Evolutionary conservation across 2,888 invertebrate genomes (phyloP).

Genomic region (Sphaerophoria taeniata): DNA sequence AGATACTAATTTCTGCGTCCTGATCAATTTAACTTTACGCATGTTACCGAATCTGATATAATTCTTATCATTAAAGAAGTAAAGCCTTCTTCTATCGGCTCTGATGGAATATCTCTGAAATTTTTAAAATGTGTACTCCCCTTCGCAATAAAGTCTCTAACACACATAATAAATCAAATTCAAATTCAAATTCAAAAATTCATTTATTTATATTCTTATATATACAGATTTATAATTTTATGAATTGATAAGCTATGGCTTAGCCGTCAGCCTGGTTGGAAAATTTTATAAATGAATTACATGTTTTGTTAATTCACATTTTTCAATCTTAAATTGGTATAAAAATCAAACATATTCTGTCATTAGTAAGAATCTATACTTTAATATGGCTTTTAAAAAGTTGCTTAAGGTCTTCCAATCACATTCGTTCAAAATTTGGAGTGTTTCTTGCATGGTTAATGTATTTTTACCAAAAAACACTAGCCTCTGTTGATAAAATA

Average conservation of each 20-base stretch:
- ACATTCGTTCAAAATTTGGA: background rate
- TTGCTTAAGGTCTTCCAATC: background rate
- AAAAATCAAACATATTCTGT: slow-evolving; percentile 1
- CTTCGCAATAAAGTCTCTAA: no score
- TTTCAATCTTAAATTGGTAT: slow-evolving; percentile 1
- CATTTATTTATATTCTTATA: slow-evolving; percentile 2
- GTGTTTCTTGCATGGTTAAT: slow-evolving; percentile 2
- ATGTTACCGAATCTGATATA: no score
- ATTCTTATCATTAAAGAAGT: no score
- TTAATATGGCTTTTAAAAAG: slow-evolving; percentile 6
- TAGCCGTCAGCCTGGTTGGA: no score
- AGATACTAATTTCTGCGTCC: no score
- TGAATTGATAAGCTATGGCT: background rate
- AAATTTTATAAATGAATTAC: slow-evolving; percentile 9
- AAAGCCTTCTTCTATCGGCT: no score
- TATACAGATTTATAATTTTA: background rate
- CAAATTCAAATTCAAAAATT: background rate
- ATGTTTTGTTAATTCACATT: background rate
- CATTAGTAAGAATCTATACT: slow-evolving; percentile 3
- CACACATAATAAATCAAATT: no score
- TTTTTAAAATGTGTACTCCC: no score
- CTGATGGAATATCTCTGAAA: no score
- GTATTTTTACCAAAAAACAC: slow-evolving; percentile 1
- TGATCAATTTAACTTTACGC: no score
- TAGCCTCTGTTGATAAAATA: background rate